Percentiles rank a stretch among this genome's conserved stretches.
These are phyloP conservation scores for Drosophila leontia DNA, from an alignment of 1,140 invertebrate species.

Conservation along the genomic window DNA sequence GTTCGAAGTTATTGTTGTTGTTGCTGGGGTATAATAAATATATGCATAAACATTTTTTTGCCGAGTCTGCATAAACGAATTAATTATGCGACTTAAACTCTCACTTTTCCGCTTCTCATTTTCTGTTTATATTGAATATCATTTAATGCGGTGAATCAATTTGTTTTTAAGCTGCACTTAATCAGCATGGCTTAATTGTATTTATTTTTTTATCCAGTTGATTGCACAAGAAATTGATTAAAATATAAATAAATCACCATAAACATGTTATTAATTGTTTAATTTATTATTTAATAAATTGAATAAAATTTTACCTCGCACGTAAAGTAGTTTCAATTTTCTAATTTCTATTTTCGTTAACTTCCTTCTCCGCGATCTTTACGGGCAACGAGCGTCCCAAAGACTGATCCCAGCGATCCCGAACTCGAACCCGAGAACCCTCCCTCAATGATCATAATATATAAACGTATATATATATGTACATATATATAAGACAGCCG, in stretches of 20 bases:
- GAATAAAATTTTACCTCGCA: slow-evolving; percentile 36
- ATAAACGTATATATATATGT: not conserved
- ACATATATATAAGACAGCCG: not conserved
- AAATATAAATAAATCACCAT: not conserved
- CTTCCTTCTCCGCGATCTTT: slow-evolving; percentile 51
- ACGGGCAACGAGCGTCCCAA: slow-evolving; percentile 53
- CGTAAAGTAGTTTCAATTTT: not conserved
- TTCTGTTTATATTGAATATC: slow-evolving; percentile 23
- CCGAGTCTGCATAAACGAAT: slow-evolving; percentile 27
- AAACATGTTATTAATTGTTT: not conserved
- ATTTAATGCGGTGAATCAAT: slow-evolving; percentile 29
- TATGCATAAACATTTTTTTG: slow-evolving; percentile 33
- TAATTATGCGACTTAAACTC: slow-evolving; percentile 51
- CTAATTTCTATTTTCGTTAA: not conserved
- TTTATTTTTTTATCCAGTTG: not conserved
- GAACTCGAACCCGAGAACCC: slow-evolving; percentile 55
- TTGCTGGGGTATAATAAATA: slow-evolving; percentile 24
- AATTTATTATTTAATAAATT: not conserved
- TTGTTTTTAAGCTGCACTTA: slow-evolving; percentile 36
- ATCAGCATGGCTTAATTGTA: slow-evolving; percentile 21
- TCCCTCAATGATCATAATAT: slow-evolving; percentile 31
- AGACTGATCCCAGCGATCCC: slow-evolving; percentile 61
- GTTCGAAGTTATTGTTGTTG: slow-evolving; percentile 10
- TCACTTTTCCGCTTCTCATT: slow-evolving; percentile 6
- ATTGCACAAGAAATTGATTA: not conserved